A percentile compares a stretch with the other conserved stretches of the same genome.
Evolutionary conservation across 2,113 vertebrate genomes (phyloP).

Genomic region (mouse (Mus musculus)): DNA sequence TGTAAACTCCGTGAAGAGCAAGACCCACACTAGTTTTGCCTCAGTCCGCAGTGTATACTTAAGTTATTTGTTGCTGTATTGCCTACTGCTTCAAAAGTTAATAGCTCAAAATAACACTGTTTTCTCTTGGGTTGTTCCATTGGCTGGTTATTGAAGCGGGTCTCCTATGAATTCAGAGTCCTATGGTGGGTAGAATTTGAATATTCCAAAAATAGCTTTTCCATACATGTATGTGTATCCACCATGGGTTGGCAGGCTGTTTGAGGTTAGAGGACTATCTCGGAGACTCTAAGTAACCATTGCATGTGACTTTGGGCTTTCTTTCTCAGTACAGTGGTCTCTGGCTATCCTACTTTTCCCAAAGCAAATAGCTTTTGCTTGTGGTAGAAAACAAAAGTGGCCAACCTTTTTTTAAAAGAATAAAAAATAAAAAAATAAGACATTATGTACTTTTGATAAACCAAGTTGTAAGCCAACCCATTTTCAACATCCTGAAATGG

Average conservation of each 20-base stretch:
- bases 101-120: background rate
- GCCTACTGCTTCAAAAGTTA: background rate
- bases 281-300: background rate
- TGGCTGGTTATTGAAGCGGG: background rate
- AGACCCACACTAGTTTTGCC: background rate
- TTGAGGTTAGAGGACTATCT: background rate
- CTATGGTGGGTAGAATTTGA: background rate
- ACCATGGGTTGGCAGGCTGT: too few species aligned
- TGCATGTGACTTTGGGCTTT: background rate
- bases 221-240: background rate
- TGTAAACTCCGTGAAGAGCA: background rate
- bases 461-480: background rate
- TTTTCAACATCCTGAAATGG: background rate
- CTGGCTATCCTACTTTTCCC: background rate
- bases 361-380: background rate
- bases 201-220: background rate
- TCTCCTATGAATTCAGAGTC: background rate
- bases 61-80: background rate
- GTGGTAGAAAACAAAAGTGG: background rate
- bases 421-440: background rate
- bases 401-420: background rate
- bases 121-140: background rate
- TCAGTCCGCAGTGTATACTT: background rate
- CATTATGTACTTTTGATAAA: background rate
- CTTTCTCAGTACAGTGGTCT: background rate